These are phyloP conservation scores for Microtus pennsylvanicus DNA, from an alignment of 2,113 vertebrate species.

Conservation along the genomic window DNA sequence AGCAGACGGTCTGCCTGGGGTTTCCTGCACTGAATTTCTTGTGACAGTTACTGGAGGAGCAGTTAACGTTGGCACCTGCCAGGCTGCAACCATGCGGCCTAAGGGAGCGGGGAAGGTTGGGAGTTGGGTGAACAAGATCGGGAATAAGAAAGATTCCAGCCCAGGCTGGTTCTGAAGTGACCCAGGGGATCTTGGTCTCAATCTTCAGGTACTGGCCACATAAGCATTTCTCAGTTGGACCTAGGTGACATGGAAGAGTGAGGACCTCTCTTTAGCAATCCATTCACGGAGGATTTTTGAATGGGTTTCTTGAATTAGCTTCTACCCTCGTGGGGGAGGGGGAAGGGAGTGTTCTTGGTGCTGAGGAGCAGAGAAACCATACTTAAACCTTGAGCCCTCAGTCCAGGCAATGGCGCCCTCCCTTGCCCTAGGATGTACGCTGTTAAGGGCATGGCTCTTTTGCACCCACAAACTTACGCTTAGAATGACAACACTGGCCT, in stretches of 20 bases:
- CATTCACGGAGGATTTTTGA: conserved; percentile 70
- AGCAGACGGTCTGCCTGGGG: background rate
- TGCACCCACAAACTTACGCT: background rate
- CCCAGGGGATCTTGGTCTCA: background rate
- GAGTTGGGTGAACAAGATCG: background rate
- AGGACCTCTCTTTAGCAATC: conserved; percentile 59
- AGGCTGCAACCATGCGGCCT: background rate
- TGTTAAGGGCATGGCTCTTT: background rate
- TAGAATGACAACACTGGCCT: background rate
- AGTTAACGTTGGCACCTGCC: background rate
- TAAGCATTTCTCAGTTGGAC: background rate
- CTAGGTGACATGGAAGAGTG: background rate
- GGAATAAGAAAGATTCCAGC: background rate
- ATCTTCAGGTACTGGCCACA: background rate
- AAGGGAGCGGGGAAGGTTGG: too few species aligned
- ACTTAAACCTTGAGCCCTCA: accelerated
- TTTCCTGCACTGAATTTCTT: background rate
- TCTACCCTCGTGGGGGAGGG: conserved; percentile 64
- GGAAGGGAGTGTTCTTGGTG: conserved; percentile 67
- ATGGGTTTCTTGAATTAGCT: conserved; percentile 66
- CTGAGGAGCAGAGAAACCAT: conserved; percentile 15
- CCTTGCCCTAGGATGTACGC: background rate
- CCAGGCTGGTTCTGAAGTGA: background rate
- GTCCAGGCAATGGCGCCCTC: background rate
- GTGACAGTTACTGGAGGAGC: background rate